Conservation (phyloP, 2,888 invertebrate species). For the Steinernema scapterisci region DNA sequence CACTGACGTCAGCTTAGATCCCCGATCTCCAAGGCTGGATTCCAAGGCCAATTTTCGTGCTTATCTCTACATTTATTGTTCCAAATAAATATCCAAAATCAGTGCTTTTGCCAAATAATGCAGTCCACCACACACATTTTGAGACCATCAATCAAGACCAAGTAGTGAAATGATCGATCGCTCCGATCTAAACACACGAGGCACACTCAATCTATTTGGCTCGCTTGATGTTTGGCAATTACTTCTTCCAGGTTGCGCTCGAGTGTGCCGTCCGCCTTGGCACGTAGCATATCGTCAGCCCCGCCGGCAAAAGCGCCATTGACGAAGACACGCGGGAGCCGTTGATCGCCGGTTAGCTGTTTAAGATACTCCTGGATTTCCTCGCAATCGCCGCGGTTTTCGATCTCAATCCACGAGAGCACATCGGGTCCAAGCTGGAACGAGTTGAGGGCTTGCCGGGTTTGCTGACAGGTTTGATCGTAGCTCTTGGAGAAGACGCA, state of each 20-base stretch:
- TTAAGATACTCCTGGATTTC: slow-evolving; percentile 81
- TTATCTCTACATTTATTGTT: too few relatives aligned
- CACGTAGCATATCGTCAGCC: slow-evolving; percentile 80
- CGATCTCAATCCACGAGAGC: slow-evolving; percentile 78
- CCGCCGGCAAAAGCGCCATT: slow-evolving; percentile 86
- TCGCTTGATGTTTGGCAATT: not conserved
- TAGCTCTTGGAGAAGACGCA: slow-evolving; percentile 29
- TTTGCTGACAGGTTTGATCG: slow-evolving; percentile 5
- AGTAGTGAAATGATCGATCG: slow-evolving; percentile 30
- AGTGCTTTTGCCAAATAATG: too few relatives aligned
- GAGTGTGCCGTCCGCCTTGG: slow-evolving; percentile 57
- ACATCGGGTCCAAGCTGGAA: slow-evolving; percentile 36
- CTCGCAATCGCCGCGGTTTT: slow-evolving; percentile 78
- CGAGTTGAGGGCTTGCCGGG: slow-evolving; percentile 3
- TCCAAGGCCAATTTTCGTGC: too few relatives aligned
- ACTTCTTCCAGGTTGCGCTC: slow-evolving; percentile 51
- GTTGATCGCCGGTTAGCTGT: slow-evolving; percentile 56
- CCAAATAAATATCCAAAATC: too few relatives aligned
- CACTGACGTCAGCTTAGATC: too few relatives aligned
- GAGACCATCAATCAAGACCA: slow-evolving; percentile 22
- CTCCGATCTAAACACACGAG: slow-evolving; percentile 21
- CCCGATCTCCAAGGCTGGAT: too few relatives aligned
- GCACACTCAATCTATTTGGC: slow-evolving; percentile 7
- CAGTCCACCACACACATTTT: too few relatives aligned
- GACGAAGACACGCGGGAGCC: slow-evolving; percentile 92